Conservation (phyloP, 92 coral and sea anemone species). For the Bergia puertoricense region DNA sequence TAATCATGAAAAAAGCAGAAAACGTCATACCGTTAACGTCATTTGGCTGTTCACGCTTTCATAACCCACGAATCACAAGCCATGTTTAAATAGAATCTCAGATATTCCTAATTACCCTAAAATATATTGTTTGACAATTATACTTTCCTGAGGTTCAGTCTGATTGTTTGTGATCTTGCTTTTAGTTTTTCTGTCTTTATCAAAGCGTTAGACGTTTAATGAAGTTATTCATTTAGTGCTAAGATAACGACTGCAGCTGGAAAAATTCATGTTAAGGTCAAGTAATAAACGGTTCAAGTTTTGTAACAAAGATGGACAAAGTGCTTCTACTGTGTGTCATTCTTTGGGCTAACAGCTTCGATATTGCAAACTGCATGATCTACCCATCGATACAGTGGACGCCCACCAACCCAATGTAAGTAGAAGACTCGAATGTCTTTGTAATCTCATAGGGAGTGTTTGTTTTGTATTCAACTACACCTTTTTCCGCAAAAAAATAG, state of each 20-base stretch:
- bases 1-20: not conserved
- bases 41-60: not conserved
- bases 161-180: not conserved
- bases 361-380: not conserved
- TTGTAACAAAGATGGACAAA: conserved; percentile 3
- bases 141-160: not conserved
- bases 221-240: too few species aligned
- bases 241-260: not conserved
- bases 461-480: too few species aligned
- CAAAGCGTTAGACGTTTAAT: not conserved
- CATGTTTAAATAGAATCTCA: not conserved
- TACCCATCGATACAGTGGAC: conserved; percentile 11
- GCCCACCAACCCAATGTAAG: conserved; percentile 15
- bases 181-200: not conserved
- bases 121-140: too few species aligned
- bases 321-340: not conserved
- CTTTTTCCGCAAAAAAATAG: too few species aligned
- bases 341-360: not conserved
- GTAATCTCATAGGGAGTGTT: too few species aligned
- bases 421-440: not conserved
- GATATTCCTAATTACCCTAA: not conserved
- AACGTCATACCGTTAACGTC: not conserved
- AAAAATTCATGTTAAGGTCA: not conserved
- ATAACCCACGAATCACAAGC: not conserved
- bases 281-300: not conserved